These are phyloP conservation scores for Delichon dasypus DNA, from an alignment of 2,797 vertebrate species.

Conservation along the genomic window DNA sequence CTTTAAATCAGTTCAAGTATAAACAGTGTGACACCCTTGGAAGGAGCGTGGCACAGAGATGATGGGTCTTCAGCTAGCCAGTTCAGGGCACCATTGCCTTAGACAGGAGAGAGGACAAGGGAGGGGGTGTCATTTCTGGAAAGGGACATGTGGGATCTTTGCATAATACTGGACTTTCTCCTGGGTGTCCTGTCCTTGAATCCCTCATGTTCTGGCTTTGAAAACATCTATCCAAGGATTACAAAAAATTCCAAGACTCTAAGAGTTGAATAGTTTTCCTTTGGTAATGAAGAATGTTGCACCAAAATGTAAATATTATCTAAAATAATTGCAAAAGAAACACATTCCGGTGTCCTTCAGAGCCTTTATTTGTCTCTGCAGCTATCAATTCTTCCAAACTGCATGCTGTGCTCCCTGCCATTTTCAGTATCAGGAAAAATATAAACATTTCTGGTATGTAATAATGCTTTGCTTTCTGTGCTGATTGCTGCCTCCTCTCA, in stretches of 20 bases:
- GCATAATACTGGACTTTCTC: not conserved
- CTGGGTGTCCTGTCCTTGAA: not conserved
- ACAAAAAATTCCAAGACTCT: not conserved
- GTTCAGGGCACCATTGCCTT: not conserved
- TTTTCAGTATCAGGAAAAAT: not conserved
- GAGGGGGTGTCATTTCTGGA: not conserved
- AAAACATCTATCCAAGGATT: not conserved
- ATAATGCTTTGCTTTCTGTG: not conserved
- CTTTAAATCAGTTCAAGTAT: not conserved
- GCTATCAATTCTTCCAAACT: not conserved
- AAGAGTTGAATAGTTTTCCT: not conserved
- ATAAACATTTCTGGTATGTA: not conserved
- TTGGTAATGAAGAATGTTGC: not conserved
- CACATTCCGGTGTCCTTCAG: not conserved
- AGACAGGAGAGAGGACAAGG: not conserved
- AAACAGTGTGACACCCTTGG: not conserved
- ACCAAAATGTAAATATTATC: not conserved
- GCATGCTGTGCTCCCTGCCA: not conserved
- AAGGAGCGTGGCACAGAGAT: not conserved
- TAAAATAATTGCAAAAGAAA: not conserved
- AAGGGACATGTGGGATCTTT: not conserved
- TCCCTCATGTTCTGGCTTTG: not conserved
- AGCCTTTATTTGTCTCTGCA: not conserved
- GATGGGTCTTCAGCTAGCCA: not conserved
- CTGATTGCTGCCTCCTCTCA: not conserved